Base-by-base conservation (phyloP, 2,113 vertebrate species). In the Ariopsis seemanni region DNA sequence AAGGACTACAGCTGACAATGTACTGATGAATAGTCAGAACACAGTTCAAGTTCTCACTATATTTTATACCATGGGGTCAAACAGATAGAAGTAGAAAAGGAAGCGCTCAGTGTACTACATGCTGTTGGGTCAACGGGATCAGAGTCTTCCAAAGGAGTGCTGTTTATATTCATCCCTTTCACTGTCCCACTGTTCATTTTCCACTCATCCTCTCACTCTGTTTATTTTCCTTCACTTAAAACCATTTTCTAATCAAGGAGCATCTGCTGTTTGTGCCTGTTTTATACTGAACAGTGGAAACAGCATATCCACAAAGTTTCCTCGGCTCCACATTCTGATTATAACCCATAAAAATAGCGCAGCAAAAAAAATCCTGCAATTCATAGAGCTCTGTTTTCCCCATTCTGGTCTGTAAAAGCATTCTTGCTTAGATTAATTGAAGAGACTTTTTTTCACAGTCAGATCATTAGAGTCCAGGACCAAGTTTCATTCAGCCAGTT, bases 241-340 rank as follows among this genome's bases (percentile, higher is more conserved):
- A 55, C 62, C 20, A 48, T 72, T 69, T 53, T 22, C 78, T 71
- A 85, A 86, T 86, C 62, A 90, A 34, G 8, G 42, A 65, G 30
- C 78, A 81, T 89, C 72, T 90, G 80, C 55, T 82, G 48, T 74
- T 80, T 74, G 7, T 34, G 74, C 15, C 83, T 89, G 78, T 62
- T 62, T 88, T 77, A 42, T 78, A 15, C 55, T 55, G 34, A 83
- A 65, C 65, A 53, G 62, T 82, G 52, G 48, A 57, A 63, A 67
- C 67, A 85, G n/a, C 62, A 25, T 67, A 71, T 48, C 63, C 34
- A 86, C 65, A 83, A 50, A 4, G 30, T 11, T 87, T 34, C 65
- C 20, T 62, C 67, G 48, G 20, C 57, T 62, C 17, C 12, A 60
- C 0, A 11, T 53, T 77, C 25, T 72, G 80, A 80, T 80, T 85